These are phyloP conservation scores for Muscicapa adusta DNA, from an alignment of 2,113 vertebrate species.

Conservation along the genomic window DNA sequence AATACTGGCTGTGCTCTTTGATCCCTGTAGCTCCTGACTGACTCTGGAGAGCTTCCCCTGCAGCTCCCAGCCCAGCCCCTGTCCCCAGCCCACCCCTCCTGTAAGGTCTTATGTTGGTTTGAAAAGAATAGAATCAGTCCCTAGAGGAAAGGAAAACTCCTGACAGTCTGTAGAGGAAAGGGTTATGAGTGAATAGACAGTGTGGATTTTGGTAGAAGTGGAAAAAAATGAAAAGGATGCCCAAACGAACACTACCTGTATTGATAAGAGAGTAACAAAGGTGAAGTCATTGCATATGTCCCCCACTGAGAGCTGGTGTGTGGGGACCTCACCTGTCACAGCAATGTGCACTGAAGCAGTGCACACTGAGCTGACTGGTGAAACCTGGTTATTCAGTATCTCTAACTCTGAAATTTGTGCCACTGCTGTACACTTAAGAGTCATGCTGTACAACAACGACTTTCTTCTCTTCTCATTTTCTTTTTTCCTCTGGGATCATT, in stretches of 20 bases:
- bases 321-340: not conserved
- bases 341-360: not conserved
- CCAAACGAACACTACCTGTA: not conserved
- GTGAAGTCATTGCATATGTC: not conserved
- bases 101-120: not conserved
- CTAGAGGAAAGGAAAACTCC: not conserved
- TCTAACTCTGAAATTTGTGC: not conserved
- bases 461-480: not conserved
- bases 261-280: not conserved
- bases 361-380: not conserved
- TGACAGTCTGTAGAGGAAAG: not conserved
- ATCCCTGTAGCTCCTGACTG: not conserved
- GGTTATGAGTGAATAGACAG: not conserved
- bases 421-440: not conserved
- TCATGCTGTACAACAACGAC: not conserved
- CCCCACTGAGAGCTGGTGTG: not conserved
- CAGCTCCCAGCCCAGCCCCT: not conserved
- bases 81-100: not conserved
- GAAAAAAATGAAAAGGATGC: not conserved
- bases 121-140: not conserved
- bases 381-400: not conserved
- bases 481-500: not conserved
- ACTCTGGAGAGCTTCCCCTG: not conserved
- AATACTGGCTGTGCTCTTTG: not conserved
- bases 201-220: not conserved